Evolutionary conservation across 1,140 invertebrate species (phyloP), one percentile per base, ranked within the genome.

Genomic region (Aphelenchoides avenae): DNA sequence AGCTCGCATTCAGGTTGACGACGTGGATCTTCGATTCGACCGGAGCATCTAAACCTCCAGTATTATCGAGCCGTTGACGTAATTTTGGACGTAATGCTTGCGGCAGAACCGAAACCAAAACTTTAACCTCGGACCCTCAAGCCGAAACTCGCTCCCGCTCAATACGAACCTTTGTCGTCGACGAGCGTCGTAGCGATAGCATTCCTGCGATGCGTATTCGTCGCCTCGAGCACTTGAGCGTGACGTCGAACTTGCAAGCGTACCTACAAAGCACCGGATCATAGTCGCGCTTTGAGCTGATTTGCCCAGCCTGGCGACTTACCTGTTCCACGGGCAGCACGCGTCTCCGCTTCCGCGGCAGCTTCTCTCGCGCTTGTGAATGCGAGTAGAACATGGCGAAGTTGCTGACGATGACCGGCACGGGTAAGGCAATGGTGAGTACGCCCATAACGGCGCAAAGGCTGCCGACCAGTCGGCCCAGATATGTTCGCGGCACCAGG

Each of bases 381-480:
- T 66, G 64, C 5, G 60, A 54, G 27, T 66, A 66, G 30, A 66
- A 66, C 39, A 50, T 64, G 34, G 58, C 48, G 36, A 63, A 64
- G 26, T 64, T 64, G 30, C 65, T 69, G 43, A 64, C 62, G 29
- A 64, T 64, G 5, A 64, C 66, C 15, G 62, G 62, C 29, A 58
- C 56, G 0, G 89, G 89, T 26, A 93, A 82, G 0, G 89, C 89
- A 65, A 93, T 92, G 22, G 88, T 90, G 1, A 93, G 81, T 52
- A 92, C 89, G 33, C 90, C 89, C 13, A 88, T 86, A 24, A 93
- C 77, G 1, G 89, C 89, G 78, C 89, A 93, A 0, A 91, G 79
- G 1, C 87, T 87, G 0, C 89, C 89, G 13, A 91, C 86, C 60
- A 89, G 85, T 86, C 88, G 89, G 37, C 87, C 73, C 5, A 75